Evolutionary conservation across 2,797 vertebrate genomes (phyloP), one percentile per base, ranked within the genome.

Genomic region (Limnodromus scolopaceus): DNA sequence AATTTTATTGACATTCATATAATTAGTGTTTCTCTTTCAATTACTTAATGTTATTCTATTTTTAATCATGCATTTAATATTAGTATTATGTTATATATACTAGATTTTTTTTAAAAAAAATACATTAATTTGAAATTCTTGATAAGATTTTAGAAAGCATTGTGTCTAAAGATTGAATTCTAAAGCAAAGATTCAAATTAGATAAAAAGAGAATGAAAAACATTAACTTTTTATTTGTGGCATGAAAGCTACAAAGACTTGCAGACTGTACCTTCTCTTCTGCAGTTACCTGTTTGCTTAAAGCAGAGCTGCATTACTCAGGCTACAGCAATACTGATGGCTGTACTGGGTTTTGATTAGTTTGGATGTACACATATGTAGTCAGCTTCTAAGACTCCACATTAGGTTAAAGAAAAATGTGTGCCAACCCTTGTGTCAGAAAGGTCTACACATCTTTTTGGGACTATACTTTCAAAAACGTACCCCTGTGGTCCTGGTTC

Each of bases 171-270:
- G 28, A 30, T 30, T 53, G 51, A 53, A 53, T 53, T 27, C 15
- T 20, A 63, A 75, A 89, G 8, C 63, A 78, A 46, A 49, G 1
- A 32, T 2, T 49, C 8, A 9, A 69, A 60, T 61, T 39, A 36
- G 79, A 34, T 22, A 90, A 51, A 75, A 83, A 28, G 4, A 51
- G 13, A 39, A 43, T 36, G 1, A 24, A 53, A 63, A 77, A 4
- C 2, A 0, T 41, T 60, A 2, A 0, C 1, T 23, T 78, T 64
- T 65, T 1, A 4, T 75, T 72, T 72, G 41, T 48, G 49, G 10
- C 16, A 9, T 51, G 43, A 54, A 79, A 51, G 23, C 16, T 63
- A 43, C 34, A 53, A 60, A 51, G 24, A 34, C 0, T 0, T 58
- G 19, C 11, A 83, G 58, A 22, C 45, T 22, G 19, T 45, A 24